Percentiles rank a stretch among this genome's conserved stretches.
phyloP scores from a whole-genome alignment of 2,113 vertebrate genomes.

The Ranitomeya variabilis region DNA sequence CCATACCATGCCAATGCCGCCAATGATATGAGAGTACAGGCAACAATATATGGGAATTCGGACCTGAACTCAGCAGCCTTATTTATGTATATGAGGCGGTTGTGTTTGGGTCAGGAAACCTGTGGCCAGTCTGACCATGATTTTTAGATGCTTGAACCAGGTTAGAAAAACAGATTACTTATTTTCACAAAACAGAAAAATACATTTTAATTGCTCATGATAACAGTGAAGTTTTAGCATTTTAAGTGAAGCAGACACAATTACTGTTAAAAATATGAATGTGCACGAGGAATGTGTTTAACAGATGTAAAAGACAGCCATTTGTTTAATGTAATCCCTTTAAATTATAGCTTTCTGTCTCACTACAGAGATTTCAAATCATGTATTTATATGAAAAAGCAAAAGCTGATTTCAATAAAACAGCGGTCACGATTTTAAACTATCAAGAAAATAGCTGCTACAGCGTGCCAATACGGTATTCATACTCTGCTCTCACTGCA shows the following conservation, averaged over 20 bases:
- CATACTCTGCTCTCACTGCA: neutral
- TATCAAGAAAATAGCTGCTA: neutral
- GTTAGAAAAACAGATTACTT: neutral
- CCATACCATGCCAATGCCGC: too few relatives aligned
- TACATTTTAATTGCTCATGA: neutral
- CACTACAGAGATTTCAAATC: neutral
- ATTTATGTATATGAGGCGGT: too few relatives aligned
- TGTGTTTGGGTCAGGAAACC: too few relatives aligned
- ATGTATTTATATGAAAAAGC: conserved; percentile 25
- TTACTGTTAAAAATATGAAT: neutral
- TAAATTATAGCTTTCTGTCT: conserved; percentile 4
- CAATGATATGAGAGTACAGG: too few relatives aligned
- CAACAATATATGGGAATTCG: too few relatives aligned
- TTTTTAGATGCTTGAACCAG: too few relatives aligned
- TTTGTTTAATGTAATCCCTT: neutral
- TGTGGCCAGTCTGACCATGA: too few relatives aligned
- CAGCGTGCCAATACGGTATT: neutral
- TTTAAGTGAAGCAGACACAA: neutral
- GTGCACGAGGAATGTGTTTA: neutral
- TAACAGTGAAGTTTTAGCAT: neutral
- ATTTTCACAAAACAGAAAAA: neutral
- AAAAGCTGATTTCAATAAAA: conserved; percentile 26
- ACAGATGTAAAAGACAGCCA: neutral
- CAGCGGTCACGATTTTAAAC: conserved; percentile 17
- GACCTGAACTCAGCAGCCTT: too few relatives aligned